Evolutionary conservation across 2,797 vertebrate genomes (phyloP).

Genomic region (Anabas testudineus): DNA sequence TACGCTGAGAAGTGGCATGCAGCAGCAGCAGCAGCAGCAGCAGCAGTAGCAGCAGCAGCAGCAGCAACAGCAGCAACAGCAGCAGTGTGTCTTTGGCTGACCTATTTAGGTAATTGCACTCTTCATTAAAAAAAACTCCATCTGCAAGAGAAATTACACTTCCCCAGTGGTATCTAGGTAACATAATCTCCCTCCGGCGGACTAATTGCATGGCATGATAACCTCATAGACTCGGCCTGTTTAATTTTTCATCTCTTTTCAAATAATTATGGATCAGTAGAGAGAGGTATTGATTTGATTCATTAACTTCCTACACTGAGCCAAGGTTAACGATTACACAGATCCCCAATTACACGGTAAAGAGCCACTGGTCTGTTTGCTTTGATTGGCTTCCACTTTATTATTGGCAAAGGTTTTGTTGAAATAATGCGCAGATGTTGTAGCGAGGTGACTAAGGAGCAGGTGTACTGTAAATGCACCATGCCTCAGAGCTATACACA

Average conservation of each 20-base stretch:
- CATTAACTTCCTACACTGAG: conserved; percentile 94
- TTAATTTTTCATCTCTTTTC: conserved; percentile 99
- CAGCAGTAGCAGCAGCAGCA: conserved; percentile 38
- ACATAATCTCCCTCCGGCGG: conserved; percentile 96
- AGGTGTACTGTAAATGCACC: conserved; percentile 58
- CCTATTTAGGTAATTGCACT: conserved; percentile 93
- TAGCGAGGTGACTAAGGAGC: conserved; percentile 52
- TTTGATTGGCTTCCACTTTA: conserved; percentile 91
- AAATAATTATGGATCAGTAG: conserved; percentile 99
- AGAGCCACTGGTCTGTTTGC: conserved; percentile 89
- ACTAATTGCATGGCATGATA: conserved; percentile 97
- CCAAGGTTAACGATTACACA: conserved; percentile 99
- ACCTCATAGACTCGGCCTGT: conserved; percentile 95
- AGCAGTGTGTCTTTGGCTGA: conserved; percentile 88
- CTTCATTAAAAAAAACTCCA: conserved; percentile 93
- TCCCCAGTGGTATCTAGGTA: conserved; percentile 98
- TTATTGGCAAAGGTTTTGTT: conserved; percentile 81
- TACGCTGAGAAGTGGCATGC: conserved; percentile 78
- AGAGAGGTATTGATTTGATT: conserved; percentile 99
- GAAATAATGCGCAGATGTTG: conserved; percentile 74
- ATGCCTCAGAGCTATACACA: conserved; percentile 51
- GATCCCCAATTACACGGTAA: conserved; percentile 92
- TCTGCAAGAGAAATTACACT: conserved; percentile 95
- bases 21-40: conserved; percentile 49
- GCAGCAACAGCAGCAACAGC: conserved; percentile 59